These are phyloP conservation scores for Stenopsyche tienmushanensis DNA, from an alignment of 1,140 invertebrate species.

Conservation along the genomic window DNA sequence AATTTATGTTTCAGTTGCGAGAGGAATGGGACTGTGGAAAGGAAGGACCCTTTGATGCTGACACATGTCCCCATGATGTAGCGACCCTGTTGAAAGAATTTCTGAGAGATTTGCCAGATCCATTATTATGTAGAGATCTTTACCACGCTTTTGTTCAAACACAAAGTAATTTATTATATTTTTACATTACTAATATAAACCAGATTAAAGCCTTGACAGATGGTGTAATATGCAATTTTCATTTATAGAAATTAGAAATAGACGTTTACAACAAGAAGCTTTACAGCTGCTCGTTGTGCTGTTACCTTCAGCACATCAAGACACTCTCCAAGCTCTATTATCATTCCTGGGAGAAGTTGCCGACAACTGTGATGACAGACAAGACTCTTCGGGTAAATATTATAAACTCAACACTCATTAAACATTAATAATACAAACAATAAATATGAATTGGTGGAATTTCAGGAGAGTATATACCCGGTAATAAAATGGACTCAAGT, in stretches of 20 bases:
- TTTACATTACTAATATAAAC: too few relatives aligned
- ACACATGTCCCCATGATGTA: slow-evolving; percentile 89
- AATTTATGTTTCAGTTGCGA: slow-evolving; percentile 63
- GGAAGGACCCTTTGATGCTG: slow-evolving; percentile 72
- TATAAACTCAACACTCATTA: background rate
- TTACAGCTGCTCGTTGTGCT: slow-evolving; percentile 82
- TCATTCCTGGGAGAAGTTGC: slow-evolving; percentile 80
- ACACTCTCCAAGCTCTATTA: slow-evolving; percentile 81
- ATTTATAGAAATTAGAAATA: slow-evolving; percentile 76
- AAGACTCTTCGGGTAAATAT: slow-evolving; percentile 52
- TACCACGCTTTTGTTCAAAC: slow-evolving; percentile 88
- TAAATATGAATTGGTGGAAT: slow-evolving; percentile 2
- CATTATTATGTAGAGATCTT: slow-evolving; percentile 83
- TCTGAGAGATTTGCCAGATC: slow-evolving; percentile 89
- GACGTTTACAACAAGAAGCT: slow-evolving; percentile 77
- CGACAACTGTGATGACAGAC: slow-evolving; percentile 67
- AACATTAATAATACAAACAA: background rate
- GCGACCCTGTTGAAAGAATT: slow-evolving; percentile 92
- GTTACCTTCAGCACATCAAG: slow-evolving; percentile 80
- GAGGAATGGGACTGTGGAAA: slow-evolving; percentile 88
- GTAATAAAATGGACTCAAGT: slow-evolving; percentile 92
- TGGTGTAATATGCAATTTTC: too few relatives aligned
- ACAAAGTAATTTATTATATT: slow-evolving; percentile 87
- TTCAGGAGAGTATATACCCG: slow-evolving; percentile 64
- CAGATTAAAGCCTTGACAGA: too few relatives aligned